Base-by-base conservation (phyloP, 2,888 invertebrate genomes). In the Polyommatus icarus region DNA sequence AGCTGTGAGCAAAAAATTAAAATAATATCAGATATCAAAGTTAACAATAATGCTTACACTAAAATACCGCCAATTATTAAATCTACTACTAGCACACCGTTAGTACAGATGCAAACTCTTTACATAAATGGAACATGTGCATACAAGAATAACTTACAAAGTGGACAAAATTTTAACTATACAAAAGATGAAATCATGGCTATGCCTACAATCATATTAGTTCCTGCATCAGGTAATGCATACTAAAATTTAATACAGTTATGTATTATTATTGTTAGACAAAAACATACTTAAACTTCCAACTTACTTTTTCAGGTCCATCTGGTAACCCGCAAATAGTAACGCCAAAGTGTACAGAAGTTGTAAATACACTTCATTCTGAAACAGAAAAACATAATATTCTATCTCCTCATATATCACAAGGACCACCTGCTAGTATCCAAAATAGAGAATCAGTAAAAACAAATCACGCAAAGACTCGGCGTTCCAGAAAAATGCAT, bases 171-270 rank as follows among this genome's bases (percentile, higher is more conserved):
- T 40, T 83, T 83, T 80, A 87, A 82, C 73, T 91, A 83, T 79
- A 91, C 93, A 20, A 88, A 89, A 83, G 93, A 92, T 83, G 92
- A 94, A 86, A 94, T 94, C 80, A 93, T 94, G 93, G 91, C 94
- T n/a, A 94, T 94, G 94, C 94, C 94, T 7, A 94, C 93, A n/a
- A 87, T 94, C 29, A 91, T 94, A 81, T 84, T 93, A 50, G 90
- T 91, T 15, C 90, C 92, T 78, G 82, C 87, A 73, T 83, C 90
- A 89, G 91, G 93, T 93, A 89, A 87, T 67, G 76, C 18, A 18
- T 54, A 54, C 6, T 18, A 54, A 5, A 50, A 50, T 15, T 50
- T 12, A 15, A 54, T 18, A 54, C 12, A 54, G 54, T 61, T 61
- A 24, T 29, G 18, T 15, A 24, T 29, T 67, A 15, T 29, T 15